Evolutionary conservation across 2,888 invertebrate species (phyloP).

Genomic region (Piscicola geometra): DNA sequence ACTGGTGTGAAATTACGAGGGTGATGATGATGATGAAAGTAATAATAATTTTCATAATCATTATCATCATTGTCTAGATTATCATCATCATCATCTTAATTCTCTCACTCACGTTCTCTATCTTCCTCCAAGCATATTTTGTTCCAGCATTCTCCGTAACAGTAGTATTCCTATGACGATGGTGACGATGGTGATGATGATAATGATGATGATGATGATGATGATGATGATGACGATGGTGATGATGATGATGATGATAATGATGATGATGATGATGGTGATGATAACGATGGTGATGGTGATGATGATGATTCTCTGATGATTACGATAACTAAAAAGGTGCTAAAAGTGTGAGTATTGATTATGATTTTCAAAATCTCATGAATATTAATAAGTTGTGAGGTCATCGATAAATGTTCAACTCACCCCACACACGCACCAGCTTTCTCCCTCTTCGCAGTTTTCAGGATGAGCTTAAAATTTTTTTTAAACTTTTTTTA

Average conservation of each 20-base stretch:
- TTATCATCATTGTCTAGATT: slow-evolving; percentile 11
- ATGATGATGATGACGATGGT: slow-evolving; percentile 19
- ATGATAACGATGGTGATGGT: slow-evolving; percentile 24
- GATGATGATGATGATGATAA: slow-evolving; percentile 28
- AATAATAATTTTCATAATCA: slow-evolving; percentile 13
- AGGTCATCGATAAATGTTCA: too few species aligned
- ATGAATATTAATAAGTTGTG: too few species aligned
- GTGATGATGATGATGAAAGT: not conserved
- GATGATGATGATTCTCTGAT: slow-evolving; percentile 24
- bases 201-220: slow-evolving; percentile 21
- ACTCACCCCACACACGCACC: too few species aligned
- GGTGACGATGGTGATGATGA: slow-evolving; percentile 33
- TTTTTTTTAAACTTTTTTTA: too few species aligned
- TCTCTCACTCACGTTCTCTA: not conserved
- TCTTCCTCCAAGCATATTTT: not conserved
- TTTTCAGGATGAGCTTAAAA: too few species aligned
- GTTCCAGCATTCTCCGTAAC: not conserved
- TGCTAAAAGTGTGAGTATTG: too few species aligned
- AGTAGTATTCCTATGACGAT: not conserved
- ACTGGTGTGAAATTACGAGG: too few species aligned
- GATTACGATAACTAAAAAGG: too few species aligned
- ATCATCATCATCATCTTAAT: slow-evolving; percentile 4
- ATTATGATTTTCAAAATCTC: too few species aligned
- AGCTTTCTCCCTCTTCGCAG: too few species aligned
- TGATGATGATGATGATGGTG: slow-evolving; percentile 25